Percentiles rank a stretch among this genome's conserved stretches.
Evolutionary conservation across 2,888 invertebrate genomes (phyloP).

Genomic region (Laspeyria flexula): DNA sequence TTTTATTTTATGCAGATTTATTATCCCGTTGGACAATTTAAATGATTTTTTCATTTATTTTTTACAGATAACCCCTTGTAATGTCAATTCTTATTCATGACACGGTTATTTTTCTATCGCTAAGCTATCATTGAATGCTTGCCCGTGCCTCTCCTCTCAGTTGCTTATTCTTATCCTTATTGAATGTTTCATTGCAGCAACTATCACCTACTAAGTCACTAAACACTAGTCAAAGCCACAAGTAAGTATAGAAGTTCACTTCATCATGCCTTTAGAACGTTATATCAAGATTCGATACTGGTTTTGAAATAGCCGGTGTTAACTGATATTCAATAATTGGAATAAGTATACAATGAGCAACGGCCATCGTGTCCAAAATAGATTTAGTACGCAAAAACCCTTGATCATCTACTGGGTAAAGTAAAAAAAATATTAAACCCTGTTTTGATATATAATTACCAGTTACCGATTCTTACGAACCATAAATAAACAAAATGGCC

Average conservation of each 20-base stretch:
- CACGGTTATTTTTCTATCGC: slow-evolving; percentile 32
- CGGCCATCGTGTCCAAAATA: too few relatives aligned
- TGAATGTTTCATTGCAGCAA: slow-evolving; percentile 84
- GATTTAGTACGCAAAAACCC: too few relatives aligned
- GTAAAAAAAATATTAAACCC: too few relatives aligned
- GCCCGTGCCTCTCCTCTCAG: slow-evolving; percentile 57
- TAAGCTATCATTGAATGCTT: slow-evolving; percentile 56
- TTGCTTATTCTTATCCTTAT: slow-evolving; percentile 77
- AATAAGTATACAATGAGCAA: too few relatives aligned
- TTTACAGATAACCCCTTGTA: slow-evolving; percentile 36
- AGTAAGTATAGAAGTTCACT: slow-evolving; percentile 71
- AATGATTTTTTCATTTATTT: not conserved
- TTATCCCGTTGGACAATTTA: not conserved
- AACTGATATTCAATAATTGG: not conserved
- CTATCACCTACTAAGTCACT: slow-evolving; percentile 85
- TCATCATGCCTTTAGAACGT: slow-evolving; percentile 38
- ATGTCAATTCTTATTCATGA: slow-evolving; percentile 25
- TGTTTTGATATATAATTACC: too few relatives aligned
- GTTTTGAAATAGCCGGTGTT: not conserved
- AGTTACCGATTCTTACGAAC: not conserved
- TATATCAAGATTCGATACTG: not conserved
- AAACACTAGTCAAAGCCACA: slow-evolving; percentile 77
- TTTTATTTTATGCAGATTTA: slow-evolving; percentile 8
- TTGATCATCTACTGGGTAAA: too few relatives aligned
- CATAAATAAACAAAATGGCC: not conserved